Conservation (phyloP, 2,888 invertebrate species). For the Agonopterix heracliana region DNA sequence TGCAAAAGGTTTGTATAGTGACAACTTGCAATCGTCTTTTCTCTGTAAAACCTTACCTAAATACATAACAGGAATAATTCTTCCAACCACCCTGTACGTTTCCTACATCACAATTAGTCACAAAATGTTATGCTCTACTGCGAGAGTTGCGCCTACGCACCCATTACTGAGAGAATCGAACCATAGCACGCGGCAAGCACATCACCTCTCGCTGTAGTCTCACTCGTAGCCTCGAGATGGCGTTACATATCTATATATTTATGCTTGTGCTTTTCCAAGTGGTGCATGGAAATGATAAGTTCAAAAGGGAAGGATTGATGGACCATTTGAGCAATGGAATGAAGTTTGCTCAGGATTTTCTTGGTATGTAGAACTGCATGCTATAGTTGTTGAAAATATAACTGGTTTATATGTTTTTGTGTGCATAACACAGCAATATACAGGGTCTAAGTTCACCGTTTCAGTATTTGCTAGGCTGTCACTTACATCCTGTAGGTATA, state of each 20-base stretch:
- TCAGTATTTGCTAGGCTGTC: no score
- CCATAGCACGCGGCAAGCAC: slow-evolving; percentile 29
- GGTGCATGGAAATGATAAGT: slow-evolving; percentile 32
- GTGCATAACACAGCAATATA: no score
- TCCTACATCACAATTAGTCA: slow-evolving; percentile 27
- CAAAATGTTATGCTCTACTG: slow-evolving; percentile 51
- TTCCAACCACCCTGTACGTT: slow-evolving; percentile 35
- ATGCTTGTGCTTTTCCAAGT: slow-evolving; percentile 32
- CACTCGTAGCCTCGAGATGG: slow-evolving; percentile 47
- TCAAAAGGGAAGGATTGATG: slow-evolving; percentile 47
- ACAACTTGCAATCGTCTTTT: no score
- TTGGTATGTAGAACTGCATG: slow-evolving; percentile 41
- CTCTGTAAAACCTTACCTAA: no score
- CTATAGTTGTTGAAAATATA: background rate
- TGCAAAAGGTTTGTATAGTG: no score
- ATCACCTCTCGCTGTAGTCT: slow-evolving; percentile 37
- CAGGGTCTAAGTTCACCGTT: no score
- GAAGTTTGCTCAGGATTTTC: slow-evolving; percentile 61
- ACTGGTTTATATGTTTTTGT: no score
- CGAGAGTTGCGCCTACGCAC: slow-evolving; percentile 42
- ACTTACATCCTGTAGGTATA: no score
- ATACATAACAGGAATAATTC: background rate
- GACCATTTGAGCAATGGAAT: slow-evolving; percentile 56
- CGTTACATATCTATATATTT: slow-evolving; percentile 37
- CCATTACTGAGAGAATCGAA: slow-evolving; percentile 50